A percentile compares a stretch with the other conserved stretches of the same genome.
These are phyloP conservation scores for Pan paniscus DNA, from an alignment of 2,113 vertebrate species.

Conservation along the genomic window DNA sequence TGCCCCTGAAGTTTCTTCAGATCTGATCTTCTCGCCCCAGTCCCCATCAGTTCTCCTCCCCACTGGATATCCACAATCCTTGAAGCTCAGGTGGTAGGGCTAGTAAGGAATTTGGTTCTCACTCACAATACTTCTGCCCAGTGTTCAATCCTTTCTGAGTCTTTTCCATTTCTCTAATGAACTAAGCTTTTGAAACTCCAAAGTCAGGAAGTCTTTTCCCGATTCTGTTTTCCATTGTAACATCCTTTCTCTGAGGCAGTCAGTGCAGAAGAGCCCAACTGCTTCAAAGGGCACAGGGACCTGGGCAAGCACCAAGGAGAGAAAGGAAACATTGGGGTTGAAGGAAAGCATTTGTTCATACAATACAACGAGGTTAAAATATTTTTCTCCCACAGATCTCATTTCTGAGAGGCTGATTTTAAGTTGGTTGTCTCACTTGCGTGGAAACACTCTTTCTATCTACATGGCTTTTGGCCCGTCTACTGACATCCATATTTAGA, in stretches of 20 bases:
- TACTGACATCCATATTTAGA: not conserved
- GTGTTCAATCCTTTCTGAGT: conserved; percentile 33
- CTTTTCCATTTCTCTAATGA: conserved; percentile 45
- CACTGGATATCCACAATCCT: not conserved
- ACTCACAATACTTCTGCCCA: conserved; percentile 11
- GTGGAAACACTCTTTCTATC: not conserved
- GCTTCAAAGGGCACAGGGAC: not conserved
- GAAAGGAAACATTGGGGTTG: not conserved
- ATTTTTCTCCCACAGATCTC: not conserved
- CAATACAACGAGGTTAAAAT: not conserved
- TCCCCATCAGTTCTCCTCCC: not conserved
- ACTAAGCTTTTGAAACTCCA: conserved; percentile 39
- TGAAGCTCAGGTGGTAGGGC: not conserved
- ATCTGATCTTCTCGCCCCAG: not conserved
- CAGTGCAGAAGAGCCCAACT: not conserved
- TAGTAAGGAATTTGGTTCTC: not conserved
- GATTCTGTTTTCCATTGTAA: conserved; percentile 16
- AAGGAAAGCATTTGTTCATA: not conserved
- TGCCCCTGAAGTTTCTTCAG: not conserved
- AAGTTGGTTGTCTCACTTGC: not conserved
- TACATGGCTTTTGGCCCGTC: not conserved
- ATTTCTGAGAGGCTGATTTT: not conserved
- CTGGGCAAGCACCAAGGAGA: not conserved
- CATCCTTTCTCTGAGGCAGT: conserved; percentile 31
- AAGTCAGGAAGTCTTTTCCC: conserved; percentile 37